These are phyloP conservation scores for Chiridota heheva DNA, from an alignment of 35 echinoderm and acorn worm species.

Conservation along the genomic window DNA sequence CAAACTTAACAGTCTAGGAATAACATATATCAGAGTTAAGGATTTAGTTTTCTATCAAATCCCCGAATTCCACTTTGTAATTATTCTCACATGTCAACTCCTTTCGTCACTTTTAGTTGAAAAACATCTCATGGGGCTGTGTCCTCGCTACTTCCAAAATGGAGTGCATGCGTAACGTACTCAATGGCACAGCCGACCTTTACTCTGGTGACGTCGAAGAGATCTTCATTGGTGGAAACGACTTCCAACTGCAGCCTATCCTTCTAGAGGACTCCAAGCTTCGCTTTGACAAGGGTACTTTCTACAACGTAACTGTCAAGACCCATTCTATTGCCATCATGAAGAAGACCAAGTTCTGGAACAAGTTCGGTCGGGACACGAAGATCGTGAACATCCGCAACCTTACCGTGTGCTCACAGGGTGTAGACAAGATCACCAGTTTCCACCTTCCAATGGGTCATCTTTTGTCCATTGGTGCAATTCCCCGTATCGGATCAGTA, in stretches of 20 bases:
- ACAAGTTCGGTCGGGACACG: slow-evolving; percentile 27
- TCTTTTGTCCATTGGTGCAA: slow-evolving; percentile 79
- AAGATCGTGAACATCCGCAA: slow-evolving; percentile 39
- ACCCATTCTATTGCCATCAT: slow-evolving; percentile 29
- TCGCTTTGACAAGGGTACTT: not conserved
- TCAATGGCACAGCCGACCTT: slow-evolving; percentile 84
- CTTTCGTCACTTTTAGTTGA: slow-evolving; percentile 41
- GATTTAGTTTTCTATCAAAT: no score
- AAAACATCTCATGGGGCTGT: slow-evolving; percentile 85
- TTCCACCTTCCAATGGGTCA: slow-evolving; percentile 89
- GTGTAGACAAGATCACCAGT: slow-evolving; percentile 41
- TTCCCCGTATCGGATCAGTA: slow-evolving; percentile 93
- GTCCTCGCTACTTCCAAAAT: slow-evolving; percentile 60
- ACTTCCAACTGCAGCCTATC: slow-evolving; percentile 86
- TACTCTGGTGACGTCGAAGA: slow-evolving; percentile 61
- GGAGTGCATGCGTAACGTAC: slow-evolving; percentile 92
- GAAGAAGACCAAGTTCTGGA: slow-evolving; percentile 13
- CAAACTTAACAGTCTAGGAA: no score
- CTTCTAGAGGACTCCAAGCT: slow-evolving; percentile 33
- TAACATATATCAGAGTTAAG: no score
- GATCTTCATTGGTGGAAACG: slow-evolving; percentile 89
- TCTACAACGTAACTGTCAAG: slow-evolving; percentile 40
- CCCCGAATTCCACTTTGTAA: no score
- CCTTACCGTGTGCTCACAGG: slow-evolving; percentile 28
- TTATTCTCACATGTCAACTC: no score